These are phyloP conservation scores for Phyllopteryx taeniolatus DNA, from an alignment of 2,113 vertebrate genomes.

Conservation along the genomic window DNA sequence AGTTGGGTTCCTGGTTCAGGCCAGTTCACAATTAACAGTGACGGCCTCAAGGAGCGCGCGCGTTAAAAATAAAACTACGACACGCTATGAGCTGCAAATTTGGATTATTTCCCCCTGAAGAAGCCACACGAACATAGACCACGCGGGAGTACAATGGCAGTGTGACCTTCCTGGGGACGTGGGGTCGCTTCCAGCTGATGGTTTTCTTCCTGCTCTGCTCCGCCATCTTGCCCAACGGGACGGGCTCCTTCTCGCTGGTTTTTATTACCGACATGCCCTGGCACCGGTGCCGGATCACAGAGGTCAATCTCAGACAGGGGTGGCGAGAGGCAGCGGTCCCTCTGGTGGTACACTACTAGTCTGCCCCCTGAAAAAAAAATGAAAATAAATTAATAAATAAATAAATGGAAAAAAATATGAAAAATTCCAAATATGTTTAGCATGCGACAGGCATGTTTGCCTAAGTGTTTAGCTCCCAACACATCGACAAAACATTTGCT, in stretches of 20 bases:
- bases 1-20: too few species aligned
- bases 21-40: too few species aligned
- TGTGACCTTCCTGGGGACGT: slow-evolving; percentile 67
- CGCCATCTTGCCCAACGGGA: slow-evolving; percentile 59
- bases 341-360: slow-evolving; percentile 21
- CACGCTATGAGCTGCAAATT: too few species aligned
- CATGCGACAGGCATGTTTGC: too few species aligned
- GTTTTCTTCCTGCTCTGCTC: slow-evolving; percentile 55
- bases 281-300: slow-evolving; percentile 57
- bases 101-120: too few species aligned
- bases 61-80: too few species aligned
- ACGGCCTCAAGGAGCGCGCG: too few species aligned
- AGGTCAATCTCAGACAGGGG: slow-evolving; percentile 47
- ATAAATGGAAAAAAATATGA: background rate
- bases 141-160: slow-evolving; percentile 70
- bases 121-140: background rate
- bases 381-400: too few species aligned
- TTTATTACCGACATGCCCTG: slow-evolving; percentile 51
- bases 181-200: slow-evolving; percentile 74
- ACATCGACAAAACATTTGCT: too few species aligned
- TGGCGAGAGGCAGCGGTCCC: slow-evolving; percentile 59
- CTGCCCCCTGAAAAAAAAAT: too few species aligned
- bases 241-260: slow-evolving; percentile 41
- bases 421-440: too few species aligned
- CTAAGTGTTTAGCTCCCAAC: too few species aligned